Percentiles rank a stretch among this genome's conserved stretches.
Conservation (phyloP, 2,888 invertebrate species). For the Trichopria drosophilae region DNA sequence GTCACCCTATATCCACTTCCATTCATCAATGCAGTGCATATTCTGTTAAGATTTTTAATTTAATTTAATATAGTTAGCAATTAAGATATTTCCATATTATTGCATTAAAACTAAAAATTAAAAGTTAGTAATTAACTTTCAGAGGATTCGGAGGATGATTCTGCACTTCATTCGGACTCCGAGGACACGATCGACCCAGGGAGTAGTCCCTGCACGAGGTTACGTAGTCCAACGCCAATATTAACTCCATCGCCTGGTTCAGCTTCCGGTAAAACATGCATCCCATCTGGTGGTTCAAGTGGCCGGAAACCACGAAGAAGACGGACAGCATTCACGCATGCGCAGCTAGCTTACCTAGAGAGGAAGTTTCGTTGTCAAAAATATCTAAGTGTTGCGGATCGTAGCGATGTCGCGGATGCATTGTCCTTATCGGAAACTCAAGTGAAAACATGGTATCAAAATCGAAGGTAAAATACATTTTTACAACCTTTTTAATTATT, state of each 20-base stretch:
- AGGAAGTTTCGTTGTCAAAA: constrained; percentile 92
- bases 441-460: constrained; percentile 95
- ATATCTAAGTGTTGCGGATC: constrained; percentile 89
- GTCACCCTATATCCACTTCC: too few species aligned
- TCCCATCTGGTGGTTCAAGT: constrained; percentile 44
- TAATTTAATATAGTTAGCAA: too few species aligned
- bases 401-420: constrained; percentile 90
- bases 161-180: constrained; percentile 55
- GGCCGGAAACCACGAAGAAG: constrained; percentile 81
- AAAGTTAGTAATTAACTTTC: too few species aligned
- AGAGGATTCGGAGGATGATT: constrained; percentile 57
- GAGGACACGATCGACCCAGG: constrained; percentile 57
- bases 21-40: too few species aligned
- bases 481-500: too few species aligned
- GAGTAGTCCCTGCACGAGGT: constrained; percentile 53
- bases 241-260: constrained; percentile 50
- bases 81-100: too few species aligned
- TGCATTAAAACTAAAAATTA: too few species aligned
- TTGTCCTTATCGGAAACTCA: constrained; percentile 90
- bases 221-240: constrained; percentile 48
- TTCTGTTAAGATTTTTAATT: too few species aligned
- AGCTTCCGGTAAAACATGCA: constrained; percentile 28
- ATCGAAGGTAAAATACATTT: constrained; percentile 79
- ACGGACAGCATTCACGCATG: constrained; percentile 91
- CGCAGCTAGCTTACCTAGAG: constrained; percentile 88